Evolutionary conservation across 2,113 vertebrate genomes (phyloP).

Genomic region (Chiloscyllium plagiosum): DNA sequence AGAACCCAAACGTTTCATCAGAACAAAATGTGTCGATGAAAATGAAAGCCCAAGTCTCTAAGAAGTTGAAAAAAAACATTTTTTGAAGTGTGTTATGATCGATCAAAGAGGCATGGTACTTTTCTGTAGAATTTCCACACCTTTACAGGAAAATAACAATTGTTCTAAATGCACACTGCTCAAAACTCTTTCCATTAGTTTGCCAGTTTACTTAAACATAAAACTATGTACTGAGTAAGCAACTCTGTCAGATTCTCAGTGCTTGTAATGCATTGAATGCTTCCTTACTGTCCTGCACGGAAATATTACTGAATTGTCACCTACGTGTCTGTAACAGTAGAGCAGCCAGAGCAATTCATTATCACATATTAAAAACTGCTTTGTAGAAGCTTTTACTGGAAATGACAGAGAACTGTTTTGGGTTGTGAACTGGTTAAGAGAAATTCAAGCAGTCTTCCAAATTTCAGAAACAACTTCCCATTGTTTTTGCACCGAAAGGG

Average conservation of each 20-base stretch:
- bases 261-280: background rate
- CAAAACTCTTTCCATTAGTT: background rate
- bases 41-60: background rate
- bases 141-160: background rate
- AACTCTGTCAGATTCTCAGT: background rate
- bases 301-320: background rate
- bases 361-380: background rate
- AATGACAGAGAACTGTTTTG: background rate
- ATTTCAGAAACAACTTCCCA: background rate
- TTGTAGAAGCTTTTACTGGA: background rate
- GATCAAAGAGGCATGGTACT: background rate
- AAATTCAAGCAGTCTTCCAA: too few relatives aligned
- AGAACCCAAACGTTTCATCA: background rate
- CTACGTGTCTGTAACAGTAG: background rate
- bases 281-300: background rate
- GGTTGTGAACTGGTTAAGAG: too few relatives aligned
- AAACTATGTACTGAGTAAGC: background rate
- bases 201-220: background rate
- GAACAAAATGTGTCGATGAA: background rate
- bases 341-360: background rate
- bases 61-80: background rate
- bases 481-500: background rate
- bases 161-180: background rate
- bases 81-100: background rate
- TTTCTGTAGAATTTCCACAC: background rate